These are phyloP conservation scores for Nemotelus nigrinus DNA, from an alignment of 2,888 invertebrate genomes.

Conservation along the genomic window DNA sequence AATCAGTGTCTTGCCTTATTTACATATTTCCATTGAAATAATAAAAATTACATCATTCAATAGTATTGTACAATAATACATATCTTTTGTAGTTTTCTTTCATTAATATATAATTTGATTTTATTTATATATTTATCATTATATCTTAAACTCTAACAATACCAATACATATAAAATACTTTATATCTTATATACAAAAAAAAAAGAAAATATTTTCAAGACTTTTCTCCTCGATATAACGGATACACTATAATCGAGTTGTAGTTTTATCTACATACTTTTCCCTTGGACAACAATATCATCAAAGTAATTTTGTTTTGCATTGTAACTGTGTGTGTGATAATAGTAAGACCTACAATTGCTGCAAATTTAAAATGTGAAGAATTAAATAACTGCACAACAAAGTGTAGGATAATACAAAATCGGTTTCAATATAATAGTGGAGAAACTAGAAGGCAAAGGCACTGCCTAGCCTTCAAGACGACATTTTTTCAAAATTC, in stretches of 20 bases:
- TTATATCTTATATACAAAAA: conserved; percentile 40
- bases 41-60: not conserved
- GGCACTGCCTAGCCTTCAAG: too few relatives aligned
- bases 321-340: not conserved
- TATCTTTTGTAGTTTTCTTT: conserved; percentile 7
- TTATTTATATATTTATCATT: conserved; percentile 4
- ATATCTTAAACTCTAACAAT: conserved; percentile 32
- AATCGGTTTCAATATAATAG: too few relatives aligned
- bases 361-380: too few relatives aligned
- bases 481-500: too few relatives aligned
- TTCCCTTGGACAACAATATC: conserved; percentile 1
- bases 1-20: not conserved
- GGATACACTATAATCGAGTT: not conserved
- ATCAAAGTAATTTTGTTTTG: not conserved
- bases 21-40: conserved; percentile 9
- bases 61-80: conserved; percentile 19
- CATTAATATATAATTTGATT: not conserved
- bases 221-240: not conserved
- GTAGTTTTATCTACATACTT: not conserved
- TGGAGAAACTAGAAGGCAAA: too few relatives aligned
- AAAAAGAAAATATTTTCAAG: conserved; percentile 7
- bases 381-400: too few relatives aligned
- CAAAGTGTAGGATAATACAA: too few relatives aligned
- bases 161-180: conserved; percentile 43
- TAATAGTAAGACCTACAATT: not conserved